These are phyloP conservation scores for Carpatolechia fugitivella DNA, from an alignment of 2,888 invertebrate species.

Conservation along the genomic window DNA sequence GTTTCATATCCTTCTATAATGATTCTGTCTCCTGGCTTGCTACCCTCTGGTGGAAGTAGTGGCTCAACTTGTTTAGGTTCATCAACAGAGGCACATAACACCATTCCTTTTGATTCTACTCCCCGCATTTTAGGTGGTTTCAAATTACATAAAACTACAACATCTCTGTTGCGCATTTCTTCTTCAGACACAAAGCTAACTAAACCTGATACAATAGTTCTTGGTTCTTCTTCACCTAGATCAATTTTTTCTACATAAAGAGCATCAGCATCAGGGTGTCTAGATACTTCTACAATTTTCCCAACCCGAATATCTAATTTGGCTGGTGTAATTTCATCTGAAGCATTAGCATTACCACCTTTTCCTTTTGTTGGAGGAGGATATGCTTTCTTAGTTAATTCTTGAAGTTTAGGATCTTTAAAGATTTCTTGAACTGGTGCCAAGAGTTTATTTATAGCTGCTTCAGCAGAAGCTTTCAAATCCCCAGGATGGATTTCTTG, in stretches of 20 bases:
- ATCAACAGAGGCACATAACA: slow-evolving; percentile 91
- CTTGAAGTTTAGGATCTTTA: slow-evolving; percentile 87
- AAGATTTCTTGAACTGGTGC: slow-evolving; percentile 94
- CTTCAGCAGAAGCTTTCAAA: slow-evolving; percentile 91
- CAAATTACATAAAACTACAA: slow-evolving; percentile 96
- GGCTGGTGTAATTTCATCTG: slow-evolving; percentile 84
- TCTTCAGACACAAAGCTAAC: slow-evolving; percentile 95
- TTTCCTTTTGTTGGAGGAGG: slow-evolving; percentile 85
- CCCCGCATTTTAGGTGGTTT: slow-evolving; percentile 98
- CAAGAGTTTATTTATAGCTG: slow-evolving; percentile 90
- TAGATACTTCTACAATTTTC: slow-evolving; percentile 88
- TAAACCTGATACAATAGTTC: slow-evolving; percentile 91
- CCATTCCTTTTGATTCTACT: slow-evolving; percentile 94
- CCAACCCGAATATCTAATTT: slow-evolving; percentile 93
- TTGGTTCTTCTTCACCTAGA: slow-evolving; percentile 86
- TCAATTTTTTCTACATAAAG: slow-evolving; percentile 96
- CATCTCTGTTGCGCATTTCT: slow-evolving; percentile 92
- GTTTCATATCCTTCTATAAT: slow-evolving; percentile 89
- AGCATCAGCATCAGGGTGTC: slow-evolving; percentile 95
- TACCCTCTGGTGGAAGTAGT: slow-evolving; percentile 86
- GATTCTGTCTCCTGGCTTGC: slow-evolving; percentile 90
- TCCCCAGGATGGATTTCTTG: slow-evolving; percentile 95
- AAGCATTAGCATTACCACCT: slow-evolving; percentile 44
- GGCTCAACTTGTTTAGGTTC: slow-evolving; percentile 92
- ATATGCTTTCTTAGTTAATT: slow-evolving; percentile 90